A percentile compares a stretch with the other conserved stretches of the same genome.
These are phyloP conservation scores for Dipodomys spectabilis DNA, from an alignment of 2,113 vertebrate species.

Conservation along the genomic window DNA sequence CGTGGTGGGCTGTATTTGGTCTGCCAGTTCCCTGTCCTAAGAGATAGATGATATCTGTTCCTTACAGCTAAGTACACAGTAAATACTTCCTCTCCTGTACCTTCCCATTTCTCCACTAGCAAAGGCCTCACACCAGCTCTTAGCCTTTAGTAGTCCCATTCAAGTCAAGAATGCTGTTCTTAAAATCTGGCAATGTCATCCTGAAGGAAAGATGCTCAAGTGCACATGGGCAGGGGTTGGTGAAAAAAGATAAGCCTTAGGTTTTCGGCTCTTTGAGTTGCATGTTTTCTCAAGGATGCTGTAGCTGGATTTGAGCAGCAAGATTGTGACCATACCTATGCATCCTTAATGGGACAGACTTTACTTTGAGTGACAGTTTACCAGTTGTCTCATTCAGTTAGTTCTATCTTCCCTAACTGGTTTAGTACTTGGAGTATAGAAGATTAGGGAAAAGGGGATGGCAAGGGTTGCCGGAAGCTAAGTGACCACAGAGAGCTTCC, in stretches of 20 bases:
- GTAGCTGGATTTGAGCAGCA: neutral
- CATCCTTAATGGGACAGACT: neutral
- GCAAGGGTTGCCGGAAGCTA: no score
- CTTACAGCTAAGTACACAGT: neutral
- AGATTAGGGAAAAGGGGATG: no score
- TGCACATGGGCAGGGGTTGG: neutral
- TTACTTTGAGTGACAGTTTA: neutral
- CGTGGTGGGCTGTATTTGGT: neutral
- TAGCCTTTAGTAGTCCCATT: neutral
- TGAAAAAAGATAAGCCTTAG: neutral
- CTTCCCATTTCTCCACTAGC: neutral
- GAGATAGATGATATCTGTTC: neutral
- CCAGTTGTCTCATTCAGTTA: neutral
- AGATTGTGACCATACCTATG: neutral
- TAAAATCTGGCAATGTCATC: neutral
- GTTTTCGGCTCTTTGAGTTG: neutral
- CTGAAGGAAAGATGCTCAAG: neutral
- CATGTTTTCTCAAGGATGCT: neutral
- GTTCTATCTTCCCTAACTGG: neutral
- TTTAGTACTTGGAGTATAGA: neutral
- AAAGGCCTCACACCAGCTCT: neutral
- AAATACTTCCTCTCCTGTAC: neutral
- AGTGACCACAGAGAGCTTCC: neutral
- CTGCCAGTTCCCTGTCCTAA: neutral
- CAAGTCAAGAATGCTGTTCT: neutral